Percentiles rank a stretch among this genome's conserved stretches.
These are phyloP conservation scores for Streptopelia turtur DNA, from an alignment of 2,797 vertebrate species.

Conservation along the genomic window DNA sequence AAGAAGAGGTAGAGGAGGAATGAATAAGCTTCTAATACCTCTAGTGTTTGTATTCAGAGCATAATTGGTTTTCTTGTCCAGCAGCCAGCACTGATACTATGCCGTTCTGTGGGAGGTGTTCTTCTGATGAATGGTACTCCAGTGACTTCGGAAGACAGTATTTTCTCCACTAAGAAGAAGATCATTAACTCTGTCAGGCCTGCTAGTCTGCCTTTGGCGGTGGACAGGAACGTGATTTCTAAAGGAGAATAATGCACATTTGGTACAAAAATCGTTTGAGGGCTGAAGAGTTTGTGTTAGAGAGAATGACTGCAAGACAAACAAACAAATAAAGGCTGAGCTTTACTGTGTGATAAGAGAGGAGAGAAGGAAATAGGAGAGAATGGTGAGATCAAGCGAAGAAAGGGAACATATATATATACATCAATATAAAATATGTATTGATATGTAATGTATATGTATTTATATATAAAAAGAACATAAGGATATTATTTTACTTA, in stretches of 20 bases:
- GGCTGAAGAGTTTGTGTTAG: not conserved
- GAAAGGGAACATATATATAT: not conserved
- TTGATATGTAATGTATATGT: not conserved
- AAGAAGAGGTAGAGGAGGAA: not conserved
- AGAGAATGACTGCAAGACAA: not conserved
- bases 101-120: not conserved
- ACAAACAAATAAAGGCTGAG: not conserved
- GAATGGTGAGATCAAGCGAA: not conserved
- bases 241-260: not conserved
- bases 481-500: not conserved
- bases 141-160: not conserved
- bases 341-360: not conserved
- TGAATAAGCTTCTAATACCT: not conserved
- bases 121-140: not conserved
- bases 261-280: not conserved
- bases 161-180: not conserved
- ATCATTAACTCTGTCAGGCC: not conserved
- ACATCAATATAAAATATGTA: not conserved
- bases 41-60: not conserved
- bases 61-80: not conserved
- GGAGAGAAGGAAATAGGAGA: not conserved
- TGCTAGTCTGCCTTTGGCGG: not conserved
- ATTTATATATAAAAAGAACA: not conserved
- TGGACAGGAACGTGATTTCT: not conserved
- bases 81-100: not conserved